A percentile compares a stretch with the other conserved stretches of the same genome.
phyloP scores from a whole-genome alignment of 2,888 invertebrate genomes.

The Crematogaster levior region DNA sequence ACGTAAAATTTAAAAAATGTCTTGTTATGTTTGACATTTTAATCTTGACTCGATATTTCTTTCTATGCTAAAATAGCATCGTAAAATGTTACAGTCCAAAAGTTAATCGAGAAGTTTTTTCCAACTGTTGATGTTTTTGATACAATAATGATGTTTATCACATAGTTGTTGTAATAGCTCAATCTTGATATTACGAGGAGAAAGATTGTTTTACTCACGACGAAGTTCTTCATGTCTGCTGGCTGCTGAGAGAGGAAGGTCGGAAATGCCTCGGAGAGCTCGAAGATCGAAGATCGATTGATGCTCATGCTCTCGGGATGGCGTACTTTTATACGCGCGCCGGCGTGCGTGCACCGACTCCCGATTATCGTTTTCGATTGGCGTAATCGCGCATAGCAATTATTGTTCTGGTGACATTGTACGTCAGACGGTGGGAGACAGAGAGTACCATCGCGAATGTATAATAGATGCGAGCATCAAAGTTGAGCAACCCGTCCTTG shows the following conservation, averaged over 20 bases:
- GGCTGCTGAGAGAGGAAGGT: slow-evolving; percentile 59
- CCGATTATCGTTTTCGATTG: slow-evolving; percentile 54
- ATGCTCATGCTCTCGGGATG: slow-evolving; percentile 70
- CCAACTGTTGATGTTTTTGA: neutral
- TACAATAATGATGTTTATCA: too few relatives aligned
- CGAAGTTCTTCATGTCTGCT: slow-evolving; percentile 81
- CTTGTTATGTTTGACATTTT: neutral
- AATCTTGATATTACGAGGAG: neutral
- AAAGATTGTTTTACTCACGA: slow-evolving; percentile 75
- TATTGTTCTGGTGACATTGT: slow-evolving; percentile 64
- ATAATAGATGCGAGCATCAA: slow-evolving; percentile 50
- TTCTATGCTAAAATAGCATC: neutral
- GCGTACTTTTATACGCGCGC: slow-evolving; percentile 79
- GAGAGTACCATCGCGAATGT: slow-evolving; percentile 42
- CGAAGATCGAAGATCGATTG: slow-evolving; percentile 77
- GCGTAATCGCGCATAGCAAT: slow-evolving; percentile 74
- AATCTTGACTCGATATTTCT: neutral
- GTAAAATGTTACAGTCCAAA: neutral
- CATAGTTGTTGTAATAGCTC: neutral
- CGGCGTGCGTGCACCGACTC: slow-evolving; percentile 76
- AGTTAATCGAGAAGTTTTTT: neutral
- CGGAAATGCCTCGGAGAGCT: slow-evolving; percentile 63
- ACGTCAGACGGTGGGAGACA: slow-evolving; percentile 31
- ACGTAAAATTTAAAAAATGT: neutral
- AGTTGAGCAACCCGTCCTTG: slow-evolving; percentile 81